Evolutionary conservation across 2,113 vertebrate species (phyloP).

Genomic region (Ptilorrhoa leucosticta): DNA sequence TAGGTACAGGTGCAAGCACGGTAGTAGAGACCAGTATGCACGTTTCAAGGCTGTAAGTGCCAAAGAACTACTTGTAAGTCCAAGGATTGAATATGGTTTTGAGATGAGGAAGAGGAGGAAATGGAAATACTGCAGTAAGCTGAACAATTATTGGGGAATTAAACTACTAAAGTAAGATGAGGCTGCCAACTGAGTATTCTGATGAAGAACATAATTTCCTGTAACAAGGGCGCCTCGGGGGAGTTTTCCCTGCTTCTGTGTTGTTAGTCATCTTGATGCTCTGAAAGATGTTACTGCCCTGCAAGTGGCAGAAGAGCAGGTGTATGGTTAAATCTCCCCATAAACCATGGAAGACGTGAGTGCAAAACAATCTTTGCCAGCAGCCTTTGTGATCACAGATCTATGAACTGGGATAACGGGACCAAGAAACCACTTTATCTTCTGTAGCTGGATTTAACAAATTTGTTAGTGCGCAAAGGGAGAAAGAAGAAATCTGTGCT

Average conservation of each 20-base stretch:
- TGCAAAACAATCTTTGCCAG: background rate
- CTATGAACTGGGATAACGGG: background rate
- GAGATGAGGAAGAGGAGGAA: background rate
- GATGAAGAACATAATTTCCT: background rate
- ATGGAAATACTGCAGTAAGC: background rate
- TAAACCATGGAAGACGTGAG: background rate
- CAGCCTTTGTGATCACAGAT: background rate
- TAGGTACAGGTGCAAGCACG: background rate
- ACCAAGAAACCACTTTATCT: background rate
- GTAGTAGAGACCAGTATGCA: background rate
- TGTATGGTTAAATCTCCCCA: background rate
- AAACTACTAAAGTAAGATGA: background rate
- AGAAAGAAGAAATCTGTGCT: background rate
- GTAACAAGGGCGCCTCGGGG: background rate
- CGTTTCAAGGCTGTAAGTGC: background rate
- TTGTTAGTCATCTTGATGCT: background rate
- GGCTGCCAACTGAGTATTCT: background rate
- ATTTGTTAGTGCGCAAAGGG: background rate
- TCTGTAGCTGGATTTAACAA: background rate
- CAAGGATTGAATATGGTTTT: background rate
- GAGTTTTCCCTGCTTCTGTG: background rate
- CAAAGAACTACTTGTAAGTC: background rate
- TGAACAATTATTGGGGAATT: background rate
- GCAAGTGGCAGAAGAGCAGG: background rate
- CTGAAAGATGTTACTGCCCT: background rate